Percentiles rank a stretch among this genome's conserved stretches.
These are phyloP conservation scores for Gallinago nigripennis DNA, from an alignment of 2,797 vertebrate genomes.

Conservation along the genomic window DNA sequence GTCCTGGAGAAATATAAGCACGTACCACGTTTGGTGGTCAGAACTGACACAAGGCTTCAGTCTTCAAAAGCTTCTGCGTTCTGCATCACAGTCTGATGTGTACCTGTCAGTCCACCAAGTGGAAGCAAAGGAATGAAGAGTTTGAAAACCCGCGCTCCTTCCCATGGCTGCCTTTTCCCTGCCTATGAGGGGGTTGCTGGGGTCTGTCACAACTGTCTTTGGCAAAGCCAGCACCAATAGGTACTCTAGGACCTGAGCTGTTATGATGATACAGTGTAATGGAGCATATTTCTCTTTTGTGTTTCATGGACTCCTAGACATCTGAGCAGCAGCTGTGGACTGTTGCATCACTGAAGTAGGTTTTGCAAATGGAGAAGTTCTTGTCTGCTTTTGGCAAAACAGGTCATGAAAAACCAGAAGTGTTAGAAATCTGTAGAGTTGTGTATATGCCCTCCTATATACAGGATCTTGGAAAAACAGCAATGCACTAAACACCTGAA, in stretches of 20 bases:
- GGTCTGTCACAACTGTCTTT: neutral
- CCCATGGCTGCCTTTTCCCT: neutral
- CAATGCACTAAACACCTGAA: neutral
- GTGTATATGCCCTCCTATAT: neutral
- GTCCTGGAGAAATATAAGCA: neutral
- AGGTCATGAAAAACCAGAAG: neutral
- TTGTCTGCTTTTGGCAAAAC: neutral
- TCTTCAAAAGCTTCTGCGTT: neutral
- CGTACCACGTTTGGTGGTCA: neutral
- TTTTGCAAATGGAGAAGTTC: neutral
- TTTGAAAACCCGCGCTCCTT: neutral
- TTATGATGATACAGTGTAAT: neutral
- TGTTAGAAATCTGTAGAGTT: neutral
- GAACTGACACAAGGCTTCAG: neutral
- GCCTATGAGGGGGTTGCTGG: neutral
- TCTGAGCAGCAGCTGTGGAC: neutral
- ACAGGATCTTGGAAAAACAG: neutral
- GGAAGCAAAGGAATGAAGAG: neutral
- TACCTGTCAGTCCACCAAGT: neutral
- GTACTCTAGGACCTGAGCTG: neutral
- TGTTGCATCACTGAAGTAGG: neutral
- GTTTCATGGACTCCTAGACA: neutral
- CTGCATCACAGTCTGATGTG: neutral
- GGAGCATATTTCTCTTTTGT: neutral
- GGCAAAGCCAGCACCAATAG: neutral